These are phyloP conservation scores for Rhinogobio ventralis DNA, from an alignment of 2,797 vertebrate genomes.

Conservation along the genomic window DNA sequence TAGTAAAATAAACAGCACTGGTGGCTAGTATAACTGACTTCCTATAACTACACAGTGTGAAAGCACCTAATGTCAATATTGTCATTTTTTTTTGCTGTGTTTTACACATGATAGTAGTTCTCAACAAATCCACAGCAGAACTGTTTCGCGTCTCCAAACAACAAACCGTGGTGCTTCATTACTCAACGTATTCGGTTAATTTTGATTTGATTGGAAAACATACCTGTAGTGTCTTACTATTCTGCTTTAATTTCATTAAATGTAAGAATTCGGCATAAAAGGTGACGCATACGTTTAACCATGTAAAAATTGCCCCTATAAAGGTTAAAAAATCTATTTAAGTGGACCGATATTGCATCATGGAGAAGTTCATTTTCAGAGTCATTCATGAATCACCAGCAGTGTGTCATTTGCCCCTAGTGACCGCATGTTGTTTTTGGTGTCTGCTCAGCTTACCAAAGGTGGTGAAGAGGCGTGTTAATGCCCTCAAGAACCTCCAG, in stretches of 20 bases:
- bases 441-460: slow-evolving; percentile 89
- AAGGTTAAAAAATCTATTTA: neutral
- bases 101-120: neutral
- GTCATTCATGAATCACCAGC: neutral
- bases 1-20: too few relatives aligned
- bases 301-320: neutral
- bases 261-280: neutral
- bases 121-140: neutral
- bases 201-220: neutral
- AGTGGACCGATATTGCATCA: neutral
- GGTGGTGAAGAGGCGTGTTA: slow-evolving; percentile 97
- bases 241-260: neutral
- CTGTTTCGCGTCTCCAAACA: neutral
- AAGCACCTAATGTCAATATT: neutral
- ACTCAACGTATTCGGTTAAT: neutral
- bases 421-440: neutral
- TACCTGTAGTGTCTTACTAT: neutral
- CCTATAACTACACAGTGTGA: neutral
- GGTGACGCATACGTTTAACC: neutral
- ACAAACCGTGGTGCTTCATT: neutral
- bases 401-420: neutral
- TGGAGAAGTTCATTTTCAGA: neutral
- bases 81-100: neutral
- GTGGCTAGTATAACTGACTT: neutral
- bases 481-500: slow-evolving; percentile 98